Evolutionary conservation across 64 coral and sea anemone genomes (phyloP).

Genomic region (Cladopsammia gracilis): DNA sequence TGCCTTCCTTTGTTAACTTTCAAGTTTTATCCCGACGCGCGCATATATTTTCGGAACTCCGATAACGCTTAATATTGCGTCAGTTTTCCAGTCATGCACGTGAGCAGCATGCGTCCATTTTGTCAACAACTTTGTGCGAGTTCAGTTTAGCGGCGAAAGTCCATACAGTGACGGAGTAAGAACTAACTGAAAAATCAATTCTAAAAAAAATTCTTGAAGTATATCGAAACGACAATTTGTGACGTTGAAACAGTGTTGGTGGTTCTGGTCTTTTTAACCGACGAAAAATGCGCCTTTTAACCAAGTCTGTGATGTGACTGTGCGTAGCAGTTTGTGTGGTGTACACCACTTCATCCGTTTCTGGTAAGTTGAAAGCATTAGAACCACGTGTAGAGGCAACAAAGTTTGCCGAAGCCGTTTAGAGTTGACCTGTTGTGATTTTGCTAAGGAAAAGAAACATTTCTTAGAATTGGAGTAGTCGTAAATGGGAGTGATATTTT

Average conservation of each 20-base stretch:
- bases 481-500: slow-evolving; percentile 4
- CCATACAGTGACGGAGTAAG: no score
- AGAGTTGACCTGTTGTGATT: background rate
- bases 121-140: slow-evolving; percentile 2
- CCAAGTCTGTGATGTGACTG: background rate
- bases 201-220: background rate
- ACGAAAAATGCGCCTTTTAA: background rate
- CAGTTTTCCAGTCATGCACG: slow-evolving; percentile 17
- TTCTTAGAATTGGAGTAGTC: background rate
- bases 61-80: no score
- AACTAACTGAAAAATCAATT: background rate
- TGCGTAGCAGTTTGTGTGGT: background rate
- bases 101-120: slow-evolving; percentile 21
- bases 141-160: background rate
- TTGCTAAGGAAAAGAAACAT: background rate
- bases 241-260: background rate
- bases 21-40: no score
- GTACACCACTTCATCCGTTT: background rate
- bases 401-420: background rate
- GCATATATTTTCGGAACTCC: no score
- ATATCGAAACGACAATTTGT: background rate
- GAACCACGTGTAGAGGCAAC: background rate
- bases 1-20: no score
- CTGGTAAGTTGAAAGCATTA: slow-evolving; percentile 17
- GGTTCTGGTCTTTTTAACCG: background rate